Evolutionary conservation across 2,113 vertebrate genomes (phyloP).

Genomic region (Heteronetta atricapilla): DNA sequence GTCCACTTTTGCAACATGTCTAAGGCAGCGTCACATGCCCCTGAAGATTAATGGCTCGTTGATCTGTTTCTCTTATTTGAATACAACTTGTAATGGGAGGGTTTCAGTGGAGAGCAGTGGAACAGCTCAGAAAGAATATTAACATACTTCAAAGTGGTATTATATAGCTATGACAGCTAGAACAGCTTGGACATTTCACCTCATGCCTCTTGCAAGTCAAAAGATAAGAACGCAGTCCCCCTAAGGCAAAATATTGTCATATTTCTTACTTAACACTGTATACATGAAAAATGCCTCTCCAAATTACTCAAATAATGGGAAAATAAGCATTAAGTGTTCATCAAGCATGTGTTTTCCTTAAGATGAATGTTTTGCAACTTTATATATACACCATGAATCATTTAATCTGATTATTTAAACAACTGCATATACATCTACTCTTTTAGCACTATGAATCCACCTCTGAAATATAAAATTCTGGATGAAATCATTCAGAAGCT

Average conservation of each 20-base stretch:
- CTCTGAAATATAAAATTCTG: not conserved
- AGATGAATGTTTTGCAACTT: not conserved
- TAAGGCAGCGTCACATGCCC: not conserved
- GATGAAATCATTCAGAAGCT: not conserved
- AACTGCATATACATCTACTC: not conserved
- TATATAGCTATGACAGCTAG: not conserved
- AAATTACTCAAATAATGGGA: not conserved
- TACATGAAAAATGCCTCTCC: not conserved
- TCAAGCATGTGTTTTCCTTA: not conserved
- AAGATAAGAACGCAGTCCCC: slow-evolving; percentile 6
- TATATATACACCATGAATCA: not conserved
- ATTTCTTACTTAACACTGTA: not conserved
- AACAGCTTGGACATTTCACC: slow-evolving; percentile 57
- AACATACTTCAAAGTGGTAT: not conserved
- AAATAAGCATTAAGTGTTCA: not conserved
- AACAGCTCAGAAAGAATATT: not conserved
- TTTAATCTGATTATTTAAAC: not conserved
- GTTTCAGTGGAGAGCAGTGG: not conserved
- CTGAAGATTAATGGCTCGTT: not conserved
- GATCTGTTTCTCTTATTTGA: not conserved
- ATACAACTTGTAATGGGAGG: not conserved
- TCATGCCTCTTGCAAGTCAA: not conserved
- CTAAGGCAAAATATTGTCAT: slow-evolving; percentile 2
- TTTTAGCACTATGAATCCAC: not conserved
- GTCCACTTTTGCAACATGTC: not conserved